Evolutionary conservation across 2,888 invertebrate genomes (phyloP).

Genomic region (Nomada fucata): DNA sequence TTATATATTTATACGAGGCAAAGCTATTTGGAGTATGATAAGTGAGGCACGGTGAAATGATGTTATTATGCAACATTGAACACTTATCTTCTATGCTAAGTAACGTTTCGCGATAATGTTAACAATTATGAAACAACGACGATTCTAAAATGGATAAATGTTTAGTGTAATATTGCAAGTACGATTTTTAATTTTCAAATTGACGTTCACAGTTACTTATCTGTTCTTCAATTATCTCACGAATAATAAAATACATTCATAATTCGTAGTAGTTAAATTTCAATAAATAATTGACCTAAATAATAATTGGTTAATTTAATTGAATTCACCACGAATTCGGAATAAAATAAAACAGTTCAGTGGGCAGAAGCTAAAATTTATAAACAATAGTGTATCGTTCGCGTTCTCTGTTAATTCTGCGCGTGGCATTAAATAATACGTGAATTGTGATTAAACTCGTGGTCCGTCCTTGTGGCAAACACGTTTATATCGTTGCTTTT

Average conservation of each 20-base stretch:
- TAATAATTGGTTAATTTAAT: slow-evolving; percentile 28
- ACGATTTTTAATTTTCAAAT: slow-evolving; percentile 1
- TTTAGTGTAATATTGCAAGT: not conserved
- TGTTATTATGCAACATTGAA: slow-evolving; percentile 54
- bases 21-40: slow-evolving; percentile 61
- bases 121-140: not conserved
- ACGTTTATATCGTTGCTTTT: slow-evolving; percentile 12
- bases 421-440: slow-evolving; percentile 52
- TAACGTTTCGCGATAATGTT: slow-evolving; percentile 17
- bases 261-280: slow-evolving; percentile 34
- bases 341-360: slow-evolving; percentile 26
- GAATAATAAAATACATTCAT: slow-evolving; percentile 19
- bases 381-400: slow-evolving; percentile 6
- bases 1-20: slow-evolving; percentile 62
- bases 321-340: slow-evolving; percentile 14
- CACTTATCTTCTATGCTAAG: slow-evolving; percentile 31
- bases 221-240: slow-evolving; percentile 6
- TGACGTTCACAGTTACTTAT: not conserved
- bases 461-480: slow-evolving; percentile 27
- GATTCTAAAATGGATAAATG: slow-evolving; percentile 8
- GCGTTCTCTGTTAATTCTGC: slow-evolving; percentile 41
- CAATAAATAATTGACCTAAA: slow-evolving; percentile 8
- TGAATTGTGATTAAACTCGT: slow-evolving; percentile 53
- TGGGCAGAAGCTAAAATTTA: slow-evolving; percentile 5
- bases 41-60: slow-evolving; percentile 51